Evolutionary conservation across 2,113 vertebrate genomes (phyloP), one percentile per base, ranked within the genome.

Genomic region (Excalfactoria chinensis): DNA sequence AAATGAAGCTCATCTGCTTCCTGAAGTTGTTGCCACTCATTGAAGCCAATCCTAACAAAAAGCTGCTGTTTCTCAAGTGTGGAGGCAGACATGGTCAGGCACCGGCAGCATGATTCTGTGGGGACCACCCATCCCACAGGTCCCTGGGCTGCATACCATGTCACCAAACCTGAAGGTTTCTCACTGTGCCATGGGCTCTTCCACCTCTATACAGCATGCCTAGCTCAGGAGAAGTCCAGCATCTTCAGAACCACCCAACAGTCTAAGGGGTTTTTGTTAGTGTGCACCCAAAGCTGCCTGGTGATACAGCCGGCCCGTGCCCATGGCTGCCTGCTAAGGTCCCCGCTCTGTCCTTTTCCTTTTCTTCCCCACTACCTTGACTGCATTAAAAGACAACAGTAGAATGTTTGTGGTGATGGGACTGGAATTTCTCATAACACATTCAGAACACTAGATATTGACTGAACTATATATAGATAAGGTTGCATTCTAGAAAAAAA

Each of bases 391-490:
- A 44, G 34, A 16, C 59, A 84, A 48, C 68, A 88, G 49, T 83
- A 93, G 64, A 79, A 82, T 53, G 32, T 60, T 93, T 64, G 88
- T 69, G 87, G 76, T 0, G 0, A 26, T 17, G 21, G 70, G 80
- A 69, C 67, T 66, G 67, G 66, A 92, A 88, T 82, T 93, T 86
- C 71, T 85, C 46, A 34, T 86, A 78, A 88, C 79, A 84, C 59
- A 71, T 90, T 37, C 44, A 86, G 60, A 83, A 79, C 35, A 56
- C 28, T 56, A 74, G 86, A 86, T 91, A 89, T 16, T 79, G 79
- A 11, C 46, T 0, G 2, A 80, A 44, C 67, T 96, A 96, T 94
- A 95, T 91, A 91, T 97, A 96, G 88, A 86, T 46, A 58, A 18
- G 46, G 60, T 60, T 78, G 6, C 88, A 91, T 73, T 90, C 93